Base-by-base conservation (phyloP, 2,113 vertebrate genomes). In the Loxodonta africana region DNA sequence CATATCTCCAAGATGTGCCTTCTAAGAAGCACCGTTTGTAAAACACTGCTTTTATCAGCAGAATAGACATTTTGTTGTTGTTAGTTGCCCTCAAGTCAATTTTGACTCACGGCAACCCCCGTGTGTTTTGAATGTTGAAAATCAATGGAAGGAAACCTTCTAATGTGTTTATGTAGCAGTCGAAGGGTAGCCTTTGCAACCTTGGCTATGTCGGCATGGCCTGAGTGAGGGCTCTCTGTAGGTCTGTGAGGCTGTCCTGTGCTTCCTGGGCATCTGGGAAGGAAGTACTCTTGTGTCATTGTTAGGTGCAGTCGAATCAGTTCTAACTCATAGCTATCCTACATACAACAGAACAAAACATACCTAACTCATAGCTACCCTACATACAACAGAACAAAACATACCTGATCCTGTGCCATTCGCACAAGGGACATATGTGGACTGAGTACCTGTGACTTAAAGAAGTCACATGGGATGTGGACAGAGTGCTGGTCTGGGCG, bases 1-100 rank as follows among this genome's bases (percentile, higher is more conserved):
- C 80, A 37, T 3, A 26, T 82, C 60, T 95, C 26, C 26, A 76
- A 90, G 74, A 57, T 77, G 23, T 33, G 9, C 21, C 57, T 87
- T 92, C 51, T 76, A 60, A 71, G n/a, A 74, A 94, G 41, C 11
- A 96, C 8, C 88, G 1, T 85, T 80, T 86, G 57, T 12, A 96
- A 28, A 93, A 46, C 51, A 6, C 82, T 57, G 41, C 84, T 73
- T 78, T 83, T 62, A 12, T 80, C 7, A 48, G n/a, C 12, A 23
- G 15, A 30, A 14, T 17, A 53, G 78, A 74, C 37, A 78, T 3
- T 37, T 73, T 33, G n/a, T 73, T n/a, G 71, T 33, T 37, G 18
- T n/a, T 73, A 37, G 71, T 37, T 37, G 6, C 14, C n/a, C 8
- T n/a, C 8, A 8, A n/a, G 71, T 20, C 17, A 12, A 17, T 7